Evolutionary conservation across 2,888 invertebrate genomes (phyloP).

Genomic region (Andrena haemorrhoa): DNA sequence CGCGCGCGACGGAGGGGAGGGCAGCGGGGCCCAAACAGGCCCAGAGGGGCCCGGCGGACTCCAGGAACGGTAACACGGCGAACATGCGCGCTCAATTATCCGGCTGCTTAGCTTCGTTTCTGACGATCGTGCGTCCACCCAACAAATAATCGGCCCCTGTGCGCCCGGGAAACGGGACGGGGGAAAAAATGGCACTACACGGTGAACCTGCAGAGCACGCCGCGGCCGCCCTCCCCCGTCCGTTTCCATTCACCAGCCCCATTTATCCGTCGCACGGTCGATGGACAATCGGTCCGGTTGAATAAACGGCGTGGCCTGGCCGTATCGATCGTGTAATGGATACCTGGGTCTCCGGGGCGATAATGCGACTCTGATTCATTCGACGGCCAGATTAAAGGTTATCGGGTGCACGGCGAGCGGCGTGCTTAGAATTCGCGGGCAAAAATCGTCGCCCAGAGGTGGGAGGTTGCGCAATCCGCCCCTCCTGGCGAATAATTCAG

Average conservation of each 20-base stretch:
- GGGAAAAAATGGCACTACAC: constrained; percentile 13
- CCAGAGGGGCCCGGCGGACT: neutral
- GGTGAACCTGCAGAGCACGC: constrained; percentile 44
- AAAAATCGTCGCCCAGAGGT: constrained; percentile 28
- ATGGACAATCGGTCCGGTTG: constrained; percentile 60
- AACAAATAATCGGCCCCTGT: constrained; percentile 42
- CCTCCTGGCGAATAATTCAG: constrained; percentile 13
- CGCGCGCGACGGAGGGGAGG: neutral
- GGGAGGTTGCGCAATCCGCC: constrained; percentile 19
- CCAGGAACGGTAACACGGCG: constrained; percentile 35
- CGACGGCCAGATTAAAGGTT: constrained; percentile 50
- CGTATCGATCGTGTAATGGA: constrained; percentile 54
- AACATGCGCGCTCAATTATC: constrained; percentile 59
- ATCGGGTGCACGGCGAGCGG: constrained; percentile 36
- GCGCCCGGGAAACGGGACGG: neutral
- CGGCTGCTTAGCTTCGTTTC: constrained; percentile 47
- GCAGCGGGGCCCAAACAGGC: too few species aligned
- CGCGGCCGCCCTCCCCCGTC: constrained; percentile 49
- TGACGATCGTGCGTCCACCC: constrained; percentile 48
- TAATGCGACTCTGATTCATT: constrained; percentile 52
- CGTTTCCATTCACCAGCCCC: constrained; percentile 65
- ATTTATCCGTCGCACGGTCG: constrained; percentile 58
- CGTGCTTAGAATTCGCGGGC: constrained; percentile 18
- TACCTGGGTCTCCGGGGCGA: constrained; percentile 19
- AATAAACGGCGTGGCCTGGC: constrained; percentile 32